Base-by-base conservation (phyloP, 2,888 invertebrate genomes). In the Sinelater perroti region DNA sequence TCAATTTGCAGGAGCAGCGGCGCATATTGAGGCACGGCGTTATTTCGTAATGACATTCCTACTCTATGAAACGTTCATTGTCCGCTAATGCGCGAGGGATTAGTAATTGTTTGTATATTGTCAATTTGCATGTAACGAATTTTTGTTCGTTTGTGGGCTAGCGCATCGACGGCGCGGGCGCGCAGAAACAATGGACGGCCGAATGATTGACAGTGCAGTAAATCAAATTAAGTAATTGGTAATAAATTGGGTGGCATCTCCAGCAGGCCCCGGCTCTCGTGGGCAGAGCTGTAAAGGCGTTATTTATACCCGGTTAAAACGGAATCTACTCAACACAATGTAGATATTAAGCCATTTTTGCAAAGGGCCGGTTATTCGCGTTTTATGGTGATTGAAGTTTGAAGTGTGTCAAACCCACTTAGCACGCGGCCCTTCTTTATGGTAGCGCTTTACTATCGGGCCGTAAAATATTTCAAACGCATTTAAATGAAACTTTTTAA, bases 81-180 rank as follows among this genome's bases (percentile, higher is more conserved):
- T 76, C 71, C 70, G 72, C 63, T 72, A 73, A 75, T 73, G 69
- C 72, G 70, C 73, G 68, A 71, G 76, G 76, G 76, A 74, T 71
- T 72, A 65, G 75, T 76, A 76, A 77, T 77, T 77, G 76, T 77
- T 77, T 77, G 77, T 76, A 74, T 76, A 77, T 77, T 76, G 77
- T 74, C 76, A 76, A 77, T 76, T 76, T 76, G 72, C 75, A 75
- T 75, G 64, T 74, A 75, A 76, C 75, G 73, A 75, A 74, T 74
- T 66, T 63, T 57, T 45, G 56, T n/a, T n/a, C n/a, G n/a, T n/a
- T n/a, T n/a, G 56, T 13, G 13, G 13, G 31, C 17, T 38, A n/a
- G 18, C 28, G 16, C 16, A 49, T 49, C 17, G 35, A 8, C 3
- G 20, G 17, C 18, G 24, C 17, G 6, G 24, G 26, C n/a, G n/a